These are phyloP conservation scores for Pogonognathellus flavescens DNA, from an alignment of 1,140 invertebrate genomes.

Conservation along the genomic window DNA sequence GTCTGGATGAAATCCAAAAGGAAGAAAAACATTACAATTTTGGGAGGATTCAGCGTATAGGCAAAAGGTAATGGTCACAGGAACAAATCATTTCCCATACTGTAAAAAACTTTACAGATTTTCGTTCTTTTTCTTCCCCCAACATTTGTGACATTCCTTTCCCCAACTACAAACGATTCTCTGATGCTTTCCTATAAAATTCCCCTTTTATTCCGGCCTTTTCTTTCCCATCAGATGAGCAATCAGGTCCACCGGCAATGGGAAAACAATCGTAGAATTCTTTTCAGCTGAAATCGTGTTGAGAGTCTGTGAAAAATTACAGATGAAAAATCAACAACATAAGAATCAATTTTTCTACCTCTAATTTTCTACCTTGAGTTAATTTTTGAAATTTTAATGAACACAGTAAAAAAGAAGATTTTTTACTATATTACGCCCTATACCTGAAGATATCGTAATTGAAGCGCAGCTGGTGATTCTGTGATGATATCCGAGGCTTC, in stretches of 20 bases:
- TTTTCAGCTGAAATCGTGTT: slow-evolving; percentile 51
- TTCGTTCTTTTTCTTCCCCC: too few relatives aligned
- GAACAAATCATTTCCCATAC: too few relatives aligned
- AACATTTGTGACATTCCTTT: too few relatives aligned
- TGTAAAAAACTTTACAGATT: too few relatives aligned
- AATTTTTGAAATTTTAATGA: not conserved
- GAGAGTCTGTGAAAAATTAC: slow-evolving; percentile 3
- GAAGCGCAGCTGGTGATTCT: slow-evolving; percentile 62
- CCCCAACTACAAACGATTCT: too few relatives aligned
- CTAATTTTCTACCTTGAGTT: too few relatives aligned
- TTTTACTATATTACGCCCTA: too few relatives aligned
- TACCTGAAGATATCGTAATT: slow-evolving; percentile 76
- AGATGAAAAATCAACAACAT: not conserved
- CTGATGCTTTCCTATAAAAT: too few relatives aligned
- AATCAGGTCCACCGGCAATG: slow-evolving; percentile 48
- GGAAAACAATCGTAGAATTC: slow-evolving; percentile 51
- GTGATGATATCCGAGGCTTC: slow-evolving; percentile 73
- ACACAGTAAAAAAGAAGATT: too few relatives aligned
- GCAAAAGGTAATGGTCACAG: not conserved
- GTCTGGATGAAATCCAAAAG: not conserved
- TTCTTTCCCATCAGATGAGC: slow-evolving; percentile 17
- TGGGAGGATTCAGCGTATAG: not conserved
- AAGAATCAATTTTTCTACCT: too few relatives aligned
- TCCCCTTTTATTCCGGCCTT: not conserved
- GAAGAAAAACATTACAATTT: slow-evolving; percentile 22